Conservation (phyloP, 1,140 invertebrate genomes). For the Saxidomus purpurata region DNA sequence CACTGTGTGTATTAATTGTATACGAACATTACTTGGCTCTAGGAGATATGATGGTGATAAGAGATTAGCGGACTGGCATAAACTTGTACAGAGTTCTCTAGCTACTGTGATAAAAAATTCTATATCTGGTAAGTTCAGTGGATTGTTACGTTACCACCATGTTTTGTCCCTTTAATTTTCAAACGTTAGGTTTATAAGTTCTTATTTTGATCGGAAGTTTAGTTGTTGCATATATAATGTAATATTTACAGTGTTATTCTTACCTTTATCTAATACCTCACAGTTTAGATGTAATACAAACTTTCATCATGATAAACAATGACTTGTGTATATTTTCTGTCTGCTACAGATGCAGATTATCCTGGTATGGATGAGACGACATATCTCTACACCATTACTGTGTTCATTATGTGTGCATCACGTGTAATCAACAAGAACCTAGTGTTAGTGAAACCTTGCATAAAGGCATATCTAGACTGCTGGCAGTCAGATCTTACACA, state of each 20-base stretch:
- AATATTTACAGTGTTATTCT: too few species aligned
- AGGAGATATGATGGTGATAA: slow-evolving; percentile 90
- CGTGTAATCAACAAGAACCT: slow-evolving; percentile 92
- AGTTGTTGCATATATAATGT: too few species aligned
- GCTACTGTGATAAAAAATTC: slow-evolving; percentile 95
- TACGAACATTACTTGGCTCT: slow-evolving; percentile 90
- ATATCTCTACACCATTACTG: slow-evolving; percentile 94
- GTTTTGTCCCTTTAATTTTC: too few species aligned
- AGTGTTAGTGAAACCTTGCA: slow-evolving; percentile 96
- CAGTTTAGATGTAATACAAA: too few species aligned
- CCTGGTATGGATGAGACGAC: slow-evolving; percentile 92
- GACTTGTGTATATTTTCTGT: too few species aligned
- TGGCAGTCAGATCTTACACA: slow-evolving; percentile 92
- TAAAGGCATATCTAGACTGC: slow-evolving; percentile 96
- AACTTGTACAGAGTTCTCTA: slow-evolving; percentile 94
- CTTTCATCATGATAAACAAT: too few species aligned
- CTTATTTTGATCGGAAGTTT: too few species aligned
- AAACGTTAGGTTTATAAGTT: too few species aligned
- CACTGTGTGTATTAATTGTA: slow-evolving; percentile 90
- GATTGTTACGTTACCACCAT: too few species aligned
- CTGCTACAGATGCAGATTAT: slow-evolving; percentile 90
- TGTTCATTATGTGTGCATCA: slow-evolving; percentile 94
- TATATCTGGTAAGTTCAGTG: slow-evolving; percentile 89
- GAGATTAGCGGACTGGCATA: slow-evolving; percentile 90
- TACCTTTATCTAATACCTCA: too few species aligned